These are phyloP conservation scores for Bombus balteatus DNA, from an alignment of 1,140 invertebrate species.

Conservation along the genomic window DNA sequence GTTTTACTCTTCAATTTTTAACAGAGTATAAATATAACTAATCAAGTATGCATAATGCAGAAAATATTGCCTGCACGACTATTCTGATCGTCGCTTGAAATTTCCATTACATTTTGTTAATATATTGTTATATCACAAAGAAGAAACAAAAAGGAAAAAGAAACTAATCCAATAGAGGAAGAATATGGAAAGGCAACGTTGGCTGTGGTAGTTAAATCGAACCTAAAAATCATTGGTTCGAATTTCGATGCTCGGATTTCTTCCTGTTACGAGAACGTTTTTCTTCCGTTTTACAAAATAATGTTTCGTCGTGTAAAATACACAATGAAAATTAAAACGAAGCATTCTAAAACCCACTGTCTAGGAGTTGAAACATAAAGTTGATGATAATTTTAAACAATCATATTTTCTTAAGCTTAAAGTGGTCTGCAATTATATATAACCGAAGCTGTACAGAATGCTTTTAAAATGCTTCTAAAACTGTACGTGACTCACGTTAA, in stretches of 20 bases:
- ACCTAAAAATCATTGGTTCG: not conserved
- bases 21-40: not conserved
- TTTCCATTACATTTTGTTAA: not conserved
- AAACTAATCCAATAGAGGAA: not conserved
- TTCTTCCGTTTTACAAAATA: not conserved
- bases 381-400: too few species aligned
- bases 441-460: not conserved
- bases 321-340: too few species aligned
- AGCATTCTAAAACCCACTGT: too few species aligned
- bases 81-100: not conserved
- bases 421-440: too few species aligned
- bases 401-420: too few species aligned
- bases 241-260: not conserved
- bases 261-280: not conserved
- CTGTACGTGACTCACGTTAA: not conserved
- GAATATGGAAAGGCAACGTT: not conserved
- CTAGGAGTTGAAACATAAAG: too few species aligned
- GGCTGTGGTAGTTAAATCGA: not conserved
- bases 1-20: not conserved
- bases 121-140: too few species aligned
- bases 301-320: not conserved
- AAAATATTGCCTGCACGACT: not conserved
- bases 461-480: not conserved
- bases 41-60: not conserved
- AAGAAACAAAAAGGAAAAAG: too few species aligned